Conservation (phyloP, 2,113 vertebrate species). For the Hippocampus abdominalis region DNA sequence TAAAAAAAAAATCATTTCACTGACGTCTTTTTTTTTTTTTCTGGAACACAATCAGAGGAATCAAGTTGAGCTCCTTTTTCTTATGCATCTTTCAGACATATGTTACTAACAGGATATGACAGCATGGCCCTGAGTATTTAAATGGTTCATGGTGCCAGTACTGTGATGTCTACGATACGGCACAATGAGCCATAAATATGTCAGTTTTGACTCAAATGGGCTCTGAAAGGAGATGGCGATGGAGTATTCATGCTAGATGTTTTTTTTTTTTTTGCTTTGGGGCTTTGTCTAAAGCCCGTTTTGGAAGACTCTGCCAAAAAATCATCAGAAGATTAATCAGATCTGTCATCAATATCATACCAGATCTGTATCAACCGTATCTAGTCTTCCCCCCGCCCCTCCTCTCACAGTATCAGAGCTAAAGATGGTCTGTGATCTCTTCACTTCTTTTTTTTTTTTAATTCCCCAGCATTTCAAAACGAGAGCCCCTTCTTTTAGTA, state of each 20-base stretch:
- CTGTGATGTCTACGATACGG: conserved; percentile 65
- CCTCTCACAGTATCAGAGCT: conserved; percentile 15
- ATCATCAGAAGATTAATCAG: conserved; percentile 60
- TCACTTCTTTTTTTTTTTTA: conserved; percentile 8
- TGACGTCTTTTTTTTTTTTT: conserved; percentile 18
- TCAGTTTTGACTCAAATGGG: conserved; percentile 68
- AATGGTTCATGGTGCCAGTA: conserved; percentile 67
- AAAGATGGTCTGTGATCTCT: conserved; percentile 5
- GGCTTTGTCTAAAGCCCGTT: conserved; percentile 53
- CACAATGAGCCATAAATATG: conserved; percentile 72
- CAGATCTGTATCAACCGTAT: conserved; percentile 54
- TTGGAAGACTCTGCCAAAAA: conserved; percentile 43
- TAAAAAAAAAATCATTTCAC: conserved; percentile 21
- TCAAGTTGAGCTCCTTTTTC: conserved; percentile 58
- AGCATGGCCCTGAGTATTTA: conserved; percentile 73
- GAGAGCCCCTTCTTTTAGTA: background rate
- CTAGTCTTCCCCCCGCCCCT: conserved; percentile 4
- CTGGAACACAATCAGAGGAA: conserved; percentile 34
- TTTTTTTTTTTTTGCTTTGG: conserved; percentile 51
- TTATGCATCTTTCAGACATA: conserved; percentile 61
- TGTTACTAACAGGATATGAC: conserved; percentile 65
- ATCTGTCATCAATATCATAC: conserved; percentile 63
- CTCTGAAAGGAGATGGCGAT: conserved; percentile 62
- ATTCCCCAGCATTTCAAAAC: conserved; percentile 13
- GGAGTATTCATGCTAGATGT: conserved; percentile 51